A percentile compares a stretch with the other conserved stretches of the same genome.
Evolutionary conservation across 2,888 invertebrate genomes (phyloP).

Genomic region (Tineola bisselliella): DNA sequence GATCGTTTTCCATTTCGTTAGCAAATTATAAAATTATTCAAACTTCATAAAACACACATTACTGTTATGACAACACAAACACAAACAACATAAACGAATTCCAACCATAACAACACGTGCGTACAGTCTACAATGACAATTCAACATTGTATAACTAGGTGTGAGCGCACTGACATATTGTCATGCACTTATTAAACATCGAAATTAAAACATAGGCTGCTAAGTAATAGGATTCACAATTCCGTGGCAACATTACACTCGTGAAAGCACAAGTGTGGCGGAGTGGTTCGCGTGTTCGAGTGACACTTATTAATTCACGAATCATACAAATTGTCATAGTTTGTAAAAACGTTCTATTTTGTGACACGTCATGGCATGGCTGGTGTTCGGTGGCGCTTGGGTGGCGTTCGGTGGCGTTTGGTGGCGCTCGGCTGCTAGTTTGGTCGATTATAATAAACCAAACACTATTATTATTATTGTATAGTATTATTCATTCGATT

Average conservation of each 20-base stretch:
- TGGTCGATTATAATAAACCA: too few relatives aligned
- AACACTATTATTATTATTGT: too few relatives aligned
- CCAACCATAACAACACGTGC: background rate
- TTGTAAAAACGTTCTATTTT: background rate
- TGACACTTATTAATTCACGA: slow-evolving; percentile 14
- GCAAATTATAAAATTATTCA: slow-evolving; percentile 10
- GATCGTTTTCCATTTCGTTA: background rate
- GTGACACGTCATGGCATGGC: background rate
- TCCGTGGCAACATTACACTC: background rate
- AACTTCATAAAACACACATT: background rate
- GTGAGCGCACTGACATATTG: background rate
- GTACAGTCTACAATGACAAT: background rate
- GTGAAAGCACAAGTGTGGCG: background rate
- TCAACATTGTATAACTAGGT: background rate
- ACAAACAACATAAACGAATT: background rate
- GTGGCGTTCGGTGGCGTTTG: too few relatives aligned
- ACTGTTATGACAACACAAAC: background rate
- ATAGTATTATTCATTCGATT: too few relatives aligned
- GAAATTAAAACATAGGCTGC: background rate
- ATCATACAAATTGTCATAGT: slow-evolving; percentile 10
- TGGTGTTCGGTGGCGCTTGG: too few relatives aligned
- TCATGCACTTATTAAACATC: background rate
- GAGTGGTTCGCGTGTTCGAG: slow-evolving; percentile 9
- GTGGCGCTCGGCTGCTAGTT: too few relatives aligned
- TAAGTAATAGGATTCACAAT: background rate